Evolutionary conservation across 2,888 invertebrate species (phyloP), one percentile per base, ranked within the genome.

Genomic region (Acutogordius australiensis): DNA sequence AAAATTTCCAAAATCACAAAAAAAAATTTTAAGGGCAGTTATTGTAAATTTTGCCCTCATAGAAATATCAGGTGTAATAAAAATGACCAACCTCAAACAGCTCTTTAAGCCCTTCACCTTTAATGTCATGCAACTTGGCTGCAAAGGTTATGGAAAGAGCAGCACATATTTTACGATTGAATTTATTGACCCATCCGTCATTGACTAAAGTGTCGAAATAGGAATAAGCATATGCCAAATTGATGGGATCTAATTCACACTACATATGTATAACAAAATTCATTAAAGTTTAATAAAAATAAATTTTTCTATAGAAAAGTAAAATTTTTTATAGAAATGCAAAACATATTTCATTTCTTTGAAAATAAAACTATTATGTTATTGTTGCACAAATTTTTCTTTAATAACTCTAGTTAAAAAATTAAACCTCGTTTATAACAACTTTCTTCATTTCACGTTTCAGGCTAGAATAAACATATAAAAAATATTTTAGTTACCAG

Each of bases 171-270:
- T 91, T 94, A 57, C 94, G 78, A 69, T 94, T 94, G 68, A 80
- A 81, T 72, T 94, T 97, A 68, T 86, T 88, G 30, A 45, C n/a
- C 21, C 26, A 28, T 44, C 30, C 45, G 30, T 28, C 28, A 60
- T 90, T 75, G 65, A 94, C 87, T 61, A 94, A 75, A 70, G 88
- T 88, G 71, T 97, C 94, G 72, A 91, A 94, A 73, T 87, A 94
- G n/a, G 91, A 91, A 69, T 87, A 91, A 0, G 90, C 84, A 70
- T 88, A 87, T 23, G 94, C 90, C 23, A 94, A 83, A 1, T 86
- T 86, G 63, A 90, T 75, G 62, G 88, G 74, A 73, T 94, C 91
- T 18, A 75, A 65, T 62, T 81, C 80, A 66, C 78, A 79, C 70
- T 86, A 65, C n/a, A n/a, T n/a, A n/a, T n/a, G n/a, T n/a, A n/a